Evolutionary conservation across 1,140 invertebrate genomes (phyloP).

Genomic region (Acromyrmex charruanus): DNA sequence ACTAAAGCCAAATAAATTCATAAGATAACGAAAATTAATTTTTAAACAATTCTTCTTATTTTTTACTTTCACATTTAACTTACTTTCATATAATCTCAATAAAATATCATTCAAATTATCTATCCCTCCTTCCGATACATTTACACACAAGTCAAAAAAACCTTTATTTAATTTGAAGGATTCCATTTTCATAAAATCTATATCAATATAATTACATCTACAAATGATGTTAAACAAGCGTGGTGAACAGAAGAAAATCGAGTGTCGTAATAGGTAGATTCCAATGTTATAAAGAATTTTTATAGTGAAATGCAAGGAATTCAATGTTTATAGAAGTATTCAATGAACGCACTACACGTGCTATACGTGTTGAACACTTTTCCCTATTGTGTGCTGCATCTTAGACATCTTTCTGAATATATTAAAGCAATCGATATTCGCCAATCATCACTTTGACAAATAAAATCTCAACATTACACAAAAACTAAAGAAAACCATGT

Average conservation of each 20-base stretch:
- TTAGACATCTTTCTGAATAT: neutral
- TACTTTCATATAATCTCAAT: constrained; percentile 76
- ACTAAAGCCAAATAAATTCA: constrained; percentile 73
- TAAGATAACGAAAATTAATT: neutral
- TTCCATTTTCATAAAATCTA: constrained; percentile 50
- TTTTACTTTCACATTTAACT: constrained; percentile 46
- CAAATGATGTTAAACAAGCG: neutral
- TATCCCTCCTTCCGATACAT: constrained; percentile 60
- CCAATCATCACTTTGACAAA: neutral
- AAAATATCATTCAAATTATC: constrained; percentile 71
- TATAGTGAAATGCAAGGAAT: neutral
- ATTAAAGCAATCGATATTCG: neutral
- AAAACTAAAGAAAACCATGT: neutral
- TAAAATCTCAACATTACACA: neutral
- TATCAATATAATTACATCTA: neutral
- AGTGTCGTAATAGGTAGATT: neutral
- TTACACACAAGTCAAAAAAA: constrained; percentile 83
- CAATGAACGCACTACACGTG: neutral
- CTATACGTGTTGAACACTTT: constrained; percentile 1
- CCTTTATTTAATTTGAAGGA: constrained; percentile 66
- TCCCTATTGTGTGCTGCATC: neutral
- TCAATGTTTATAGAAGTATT: neutral
- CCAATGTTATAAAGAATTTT: neutral
- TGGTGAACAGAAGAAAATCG: neutral
- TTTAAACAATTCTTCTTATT: neutral